Conservation (phyloP, 2,113 vertebrate genomes). For the Fukomys damarensis region DNA sequence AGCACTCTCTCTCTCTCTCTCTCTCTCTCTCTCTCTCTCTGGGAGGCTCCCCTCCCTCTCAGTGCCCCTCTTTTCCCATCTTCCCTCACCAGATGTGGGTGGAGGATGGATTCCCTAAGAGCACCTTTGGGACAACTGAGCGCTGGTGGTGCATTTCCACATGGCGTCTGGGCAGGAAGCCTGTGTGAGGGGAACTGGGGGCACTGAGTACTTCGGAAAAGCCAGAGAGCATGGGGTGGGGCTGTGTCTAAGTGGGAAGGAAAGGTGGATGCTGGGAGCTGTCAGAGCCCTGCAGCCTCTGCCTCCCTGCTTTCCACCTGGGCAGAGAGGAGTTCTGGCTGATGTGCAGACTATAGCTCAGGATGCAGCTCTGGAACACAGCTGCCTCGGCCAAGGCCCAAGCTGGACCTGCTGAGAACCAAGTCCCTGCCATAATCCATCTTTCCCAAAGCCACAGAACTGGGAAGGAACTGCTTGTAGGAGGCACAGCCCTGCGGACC, state of each 20-base stretch:
- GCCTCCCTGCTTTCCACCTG: not conserved
- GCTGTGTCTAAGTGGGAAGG: fast-evolving
- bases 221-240: fast-evolving
- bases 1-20: no score
- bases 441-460: not conserved
- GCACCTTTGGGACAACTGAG: not conserved
- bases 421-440: not conserved
- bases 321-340: fast-evolving
- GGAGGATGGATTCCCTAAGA: not conserved
- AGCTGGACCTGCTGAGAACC: not conserved
- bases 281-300: fast-evolving
- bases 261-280: not conserved
- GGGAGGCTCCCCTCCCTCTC: not conserved
- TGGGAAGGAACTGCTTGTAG: not conserved
- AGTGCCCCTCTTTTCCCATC: fast-evolving
- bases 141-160: fast-evolving
- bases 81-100: not conserved
- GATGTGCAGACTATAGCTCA: fast-evolving
- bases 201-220: fast-evolving
- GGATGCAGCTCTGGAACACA: fast-evolving
- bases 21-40: no score
- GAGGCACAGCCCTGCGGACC: fast-evolving
- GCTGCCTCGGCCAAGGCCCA: fast-evolving
- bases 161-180: not conserved
- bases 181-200: not conserved